Evolutionary conservation across 2,113 vertebrate genomes (phyloP), one percentile per base, ranked within the genome.

Genomic region (Oreotrochilus melanogaster): DNA sequence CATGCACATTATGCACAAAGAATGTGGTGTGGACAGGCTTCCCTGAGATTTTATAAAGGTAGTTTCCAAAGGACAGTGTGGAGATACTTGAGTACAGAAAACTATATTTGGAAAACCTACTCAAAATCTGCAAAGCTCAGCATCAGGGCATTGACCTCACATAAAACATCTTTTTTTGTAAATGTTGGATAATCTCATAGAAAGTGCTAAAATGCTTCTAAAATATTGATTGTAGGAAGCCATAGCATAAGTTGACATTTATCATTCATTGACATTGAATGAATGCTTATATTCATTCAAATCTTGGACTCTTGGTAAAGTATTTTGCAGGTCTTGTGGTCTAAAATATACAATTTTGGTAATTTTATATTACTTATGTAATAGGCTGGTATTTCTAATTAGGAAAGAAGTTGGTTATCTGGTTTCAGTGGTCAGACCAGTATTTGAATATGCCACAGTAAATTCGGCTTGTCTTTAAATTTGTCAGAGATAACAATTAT

Each of bases 1-100:
- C 2, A 2, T 7, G 37, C 22, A 28, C 0, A 0, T 35, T 48
- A 18, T 11, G 15, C 24, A n/a, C 4, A 19, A 2, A 0, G 18
- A 19, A 22, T 10, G 25, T 1, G 4, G 6, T n/a, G 14, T 73
- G 4, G 11, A n/a, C 2, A 35, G 35, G 24, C n/a, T 70, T 79
- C 51, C 30, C 24, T 78, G 45, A 13, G 1, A 5, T n/a, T 76
- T 47, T 51, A 10, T 60, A 25, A 60, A 43, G 18, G 19, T 51
- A n/a, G 5, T 57, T 71, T 84, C 58, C 37, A 35, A 50, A 54
- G 37, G 24, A 50, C 16, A 42, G 2, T 18, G 8, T 30, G 21
- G 21, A 71, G 66, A 66, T 78, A 10, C 10, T 24, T 31, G 14
- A 23, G 10, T 50, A 31, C 24, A 58, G 43, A 61, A 57, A 75